These are phyloP conservation scores for Brachionus rubens DNA, from an alignment of 1,140 invertebrate species.

Conservation along the genomic window DNA sequence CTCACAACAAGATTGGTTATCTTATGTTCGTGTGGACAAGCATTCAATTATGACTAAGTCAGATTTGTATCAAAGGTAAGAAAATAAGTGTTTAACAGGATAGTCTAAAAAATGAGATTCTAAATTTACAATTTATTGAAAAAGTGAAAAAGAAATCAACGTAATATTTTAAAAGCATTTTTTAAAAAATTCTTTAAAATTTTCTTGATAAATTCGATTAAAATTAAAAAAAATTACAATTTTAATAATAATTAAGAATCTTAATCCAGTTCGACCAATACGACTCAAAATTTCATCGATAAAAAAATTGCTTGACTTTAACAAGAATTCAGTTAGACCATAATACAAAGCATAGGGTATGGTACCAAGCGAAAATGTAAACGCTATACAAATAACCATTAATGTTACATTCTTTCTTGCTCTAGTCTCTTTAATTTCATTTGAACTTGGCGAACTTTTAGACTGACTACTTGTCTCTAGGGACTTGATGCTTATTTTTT, in stretches of 20 bases:
- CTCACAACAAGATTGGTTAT: too few species aligned
- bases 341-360: conserved; percentile 27
- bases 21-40: too few species aligned
- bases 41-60: too few species aligned
- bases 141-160: too few species aligned
- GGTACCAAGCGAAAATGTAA: conserved; percentile 16
- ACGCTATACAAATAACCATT: conserved; percentile 17
- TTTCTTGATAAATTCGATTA: conserved; percentile 1
- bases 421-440: not conserved
- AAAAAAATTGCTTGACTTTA: not conserved
- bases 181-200: not conserved
- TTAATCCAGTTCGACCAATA: not conserved
- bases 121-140: too few species aligned
- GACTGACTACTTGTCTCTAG: not conserved
- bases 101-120: too few species aligned
- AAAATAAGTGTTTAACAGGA: too few species aligned
- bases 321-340: not conserved
- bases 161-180: too few species aligned
- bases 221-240: conserved; percentile 1
- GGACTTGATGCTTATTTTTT: not conserved
- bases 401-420: conserved; percentile 9
- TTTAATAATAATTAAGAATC: not conserved
- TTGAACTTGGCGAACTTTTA: not conserved
- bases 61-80: too few species aligned
- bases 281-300: not conserved